Conservation (phyloP, 1,140 invertebrate genomes). For the Ephestia elutella region DNA sequence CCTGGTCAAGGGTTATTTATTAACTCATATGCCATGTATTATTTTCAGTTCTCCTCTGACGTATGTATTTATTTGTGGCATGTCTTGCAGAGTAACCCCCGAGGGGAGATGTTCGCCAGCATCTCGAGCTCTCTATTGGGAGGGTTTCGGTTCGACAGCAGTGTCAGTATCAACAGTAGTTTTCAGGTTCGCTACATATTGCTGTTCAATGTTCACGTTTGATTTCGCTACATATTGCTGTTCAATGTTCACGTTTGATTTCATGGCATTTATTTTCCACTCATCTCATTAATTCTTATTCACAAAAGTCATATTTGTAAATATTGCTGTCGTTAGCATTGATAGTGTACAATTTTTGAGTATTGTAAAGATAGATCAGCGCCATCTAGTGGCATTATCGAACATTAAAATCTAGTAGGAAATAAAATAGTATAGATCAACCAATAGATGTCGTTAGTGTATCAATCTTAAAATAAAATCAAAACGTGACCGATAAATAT, state of each 20-base stretch:
- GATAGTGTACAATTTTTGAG: too few species aligned
- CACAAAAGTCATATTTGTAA: background rate
- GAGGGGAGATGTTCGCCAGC: conserved; percentile 87
- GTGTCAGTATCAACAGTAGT: conserved; percentile 81
- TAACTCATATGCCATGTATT: conserved; percentile 45
- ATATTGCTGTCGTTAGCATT: too few species aligned
- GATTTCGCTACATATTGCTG: conserved; percentile 64
- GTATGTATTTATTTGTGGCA: conserved; percentile 47
- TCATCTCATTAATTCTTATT: conserved; percentile 16
- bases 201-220: conserved; percentile 46
- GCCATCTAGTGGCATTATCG: conserved; percentile 23
- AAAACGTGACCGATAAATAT: too few species aligned
- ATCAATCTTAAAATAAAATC: background rate
- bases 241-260: conserved; percentile 33
- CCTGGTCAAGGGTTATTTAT: conserved; percentile 20
- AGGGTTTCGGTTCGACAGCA: conserved; percentile 85
- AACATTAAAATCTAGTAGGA: background rate
- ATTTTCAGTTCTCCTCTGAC: conserved; percentile 54
- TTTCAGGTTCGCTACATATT: conserved; percentile 77
- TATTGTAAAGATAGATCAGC: too few species aligned
- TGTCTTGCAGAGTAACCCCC: conserved; percentile 79
- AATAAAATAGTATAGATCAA: background rate
- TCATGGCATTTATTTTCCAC: background rate
- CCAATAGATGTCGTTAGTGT: conserved; percentile 18
- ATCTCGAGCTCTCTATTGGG: conserved; percentile 87